Evolutionary conservation across 2,797 vertebrate species (phyloP), one percentile per base, ranked within the genome.

Genomic region (Ispidina picta): DNA sequence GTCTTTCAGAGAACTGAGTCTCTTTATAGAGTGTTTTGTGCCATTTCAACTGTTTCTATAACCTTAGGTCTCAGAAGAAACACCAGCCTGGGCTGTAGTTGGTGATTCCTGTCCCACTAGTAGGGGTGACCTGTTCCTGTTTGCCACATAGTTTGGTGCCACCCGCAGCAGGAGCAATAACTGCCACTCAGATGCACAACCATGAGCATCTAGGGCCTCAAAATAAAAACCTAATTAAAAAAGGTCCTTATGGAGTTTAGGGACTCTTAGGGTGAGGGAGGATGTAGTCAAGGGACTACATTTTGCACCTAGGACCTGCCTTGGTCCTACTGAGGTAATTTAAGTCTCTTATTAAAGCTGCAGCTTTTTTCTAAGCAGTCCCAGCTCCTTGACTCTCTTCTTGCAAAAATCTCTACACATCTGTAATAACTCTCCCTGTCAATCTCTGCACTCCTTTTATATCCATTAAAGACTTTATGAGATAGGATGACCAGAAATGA

Each of bases 401-500:
- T 83, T 59, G 52, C 11, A 86, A 78, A 69, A 87, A 70, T 75
- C 86, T 74, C 59, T 73, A 83, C 75, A 48, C 29, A 1, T 83
- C 68, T 89, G 56, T 89, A 89, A 91, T 94, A 0, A 78, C 91
- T 92, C 94, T 89, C 60, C 39, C 87, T 85, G 86, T 85, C 91
- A 82, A 63, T 87, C 89, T 88, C 86, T 54, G 20, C 43, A 21
- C 55, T 88, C 86, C 55, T 92, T 93, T 92, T 75, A 88, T 88
- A 91, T 63, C 88, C 92, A 74, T 92, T 96, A 91, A 89, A 94
- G 83, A 88, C 18, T 91, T 93, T 87, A 94, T 90, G 83, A 95
- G 81, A 83, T 75, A 84, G 72, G 75, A 92, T 87, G 78, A 92
- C 78, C 86, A 93, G 91, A 92, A 93, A 90, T 86, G 72, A 92